Base-by-base conservation (phyloP, 2,113 vertebrate species). In the Dipodomys spectabilis region DNA sequence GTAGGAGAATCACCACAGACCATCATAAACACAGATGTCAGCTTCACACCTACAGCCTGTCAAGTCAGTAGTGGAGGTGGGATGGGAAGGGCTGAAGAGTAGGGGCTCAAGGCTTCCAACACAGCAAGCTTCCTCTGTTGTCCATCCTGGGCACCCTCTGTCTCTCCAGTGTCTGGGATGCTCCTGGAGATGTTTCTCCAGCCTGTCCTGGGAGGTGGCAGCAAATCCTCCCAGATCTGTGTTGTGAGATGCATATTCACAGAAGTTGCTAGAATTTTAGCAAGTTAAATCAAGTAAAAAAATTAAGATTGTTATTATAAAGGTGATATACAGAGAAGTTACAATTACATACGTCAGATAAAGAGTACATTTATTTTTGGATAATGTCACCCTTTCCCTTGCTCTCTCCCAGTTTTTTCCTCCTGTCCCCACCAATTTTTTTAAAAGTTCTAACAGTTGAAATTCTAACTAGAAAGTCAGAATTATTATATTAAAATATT, bases 401-500 rank as follows among this genome's bases (percentile, higher is more conserved):
- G 12, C 49, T 53, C 49, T 53, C 49, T 53, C 49, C 49, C 49
- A 53, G 49, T 53, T 53, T 53, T 53, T 53, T 53, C 49, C 49
- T 53, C 3, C 49, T 13, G 12, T 53, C 49, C 49, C 12, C 49
- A 53, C 12, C 49, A 53, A 53, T 53, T 49, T 69, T 35, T 84
- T 83, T 39, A 39, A 93, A 92, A 67, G 86, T 83, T 86, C 11
- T 75, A 75, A 80, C 7, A 9, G 8, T 86, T 62, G 62, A 82
- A 92, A 32, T 92, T 28, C 23, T 87, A 85, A 69, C 71, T 49
- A 73, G 78, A 84, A 80, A 72, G 62, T 25, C 6, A 60, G 39
- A 72, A 80, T 85, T 83, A 74, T 69, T 79, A 67, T 35, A 45
- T 27, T 75, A 5, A 49, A 25, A 62, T 10, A 13, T 20, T 20